Conservation (phyloP, 2,888 invertebrate species). For the Zelleria hepariella region DNA sequence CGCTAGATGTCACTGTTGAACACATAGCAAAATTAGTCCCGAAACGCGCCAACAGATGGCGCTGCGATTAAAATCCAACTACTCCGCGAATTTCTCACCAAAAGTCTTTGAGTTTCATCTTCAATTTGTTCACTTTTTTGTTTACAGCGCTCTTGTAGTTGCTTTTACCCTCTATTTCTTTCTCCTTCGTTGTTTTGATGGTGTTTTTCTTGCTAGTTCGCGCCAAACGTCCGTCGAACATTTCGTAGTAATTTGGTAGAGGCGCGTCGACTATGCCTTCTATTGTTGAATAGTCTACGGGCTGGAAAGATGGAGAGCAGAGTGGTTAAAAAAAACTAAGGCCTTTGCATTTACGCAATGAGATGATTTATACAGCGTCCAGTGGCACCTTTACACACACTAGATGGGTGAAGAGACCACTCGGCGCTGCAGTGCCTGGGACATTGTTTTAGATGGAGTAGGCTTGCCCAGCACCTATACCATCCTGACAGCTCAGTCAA, state of each 20-base stretch:
- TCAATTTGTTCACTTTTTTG: slow-evolving; percentile 50
- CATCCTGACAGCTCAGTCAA: too few relatives aligned
- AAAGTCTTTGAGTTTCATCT: slow-evolving; percentile 49
- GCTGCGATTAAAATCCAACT: neutral
- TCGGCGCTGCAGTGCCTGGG: too few relatives aligned
- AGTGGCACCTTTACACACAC: too few relatives aligned
- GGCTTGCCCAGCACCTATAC: too few relatives aligned
- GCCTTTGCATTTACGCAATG: too few relatives aligned
- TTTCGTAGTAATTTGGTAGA: slow-evolving; percentile 52
- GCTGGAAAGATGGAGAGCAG: neutral
- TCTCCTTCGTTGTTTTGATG: slow-evolving; percentile 24
- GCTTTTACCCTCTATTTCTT: slow-evolving; percentile 26
- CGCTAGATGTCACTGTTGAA: neutral
- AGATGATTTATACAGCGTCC: too few relatives aligned
- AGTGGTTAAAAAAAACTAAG: too few relatives aligned
- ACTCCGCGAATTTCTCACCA: slow-evolving; percentile 32
- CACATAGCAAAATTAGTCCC: neutral
- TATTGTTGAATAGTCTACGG: slow-evolving; percentile 12
- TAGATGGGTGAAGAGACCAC: too few relatives aligned
- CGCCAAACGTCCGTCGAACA: slow-evolving; percentile 45
- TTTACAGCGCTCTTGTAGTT: slow-evolving; percentile 59
- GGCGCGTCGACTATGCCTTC: slow-evolving; percentile 48
- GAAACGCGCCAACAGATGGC: neutral
- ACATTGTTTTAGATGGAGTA: too few relatives aligned
- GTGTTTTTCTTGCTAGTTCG: slow-evolving; percentile 24